phyloP scores from a whole-genome alignment of 2,888 invertebrate genomes.

The Parascotia fuliginaria region DNA sequence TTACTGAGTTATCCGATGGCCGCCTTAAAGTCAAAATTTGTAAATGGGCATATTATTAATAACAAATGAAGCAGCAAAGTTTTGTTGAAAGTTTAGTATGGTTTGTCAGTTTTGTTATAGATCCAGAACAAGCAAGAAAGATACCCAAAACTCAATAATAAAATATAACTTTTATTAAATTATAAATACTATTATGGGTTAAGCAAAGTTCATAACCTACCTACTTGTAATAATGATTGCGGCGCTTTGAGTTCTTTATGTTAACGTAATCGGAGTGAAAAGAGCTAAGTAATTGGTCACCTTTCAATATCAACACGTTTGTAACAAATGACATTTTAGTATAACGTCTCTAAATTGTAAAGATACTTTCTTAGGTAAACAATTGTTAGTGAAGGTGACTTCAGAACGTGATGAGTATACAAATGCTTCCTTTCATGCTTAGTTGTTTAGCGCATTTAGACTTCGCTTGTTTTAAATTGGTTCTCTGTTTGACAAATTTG shows the following conservation, averaged over 20 bases:
- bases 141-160: too few species aligned
- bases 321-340: constrained; percentile 5
- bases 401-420: constrained; percentile 30
- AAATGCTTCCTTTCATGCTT: constrained; percentile 27
- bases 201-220: too few species aligned
- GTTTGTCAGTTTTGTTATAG: background rate
- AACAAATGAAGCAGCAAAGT: background rate
- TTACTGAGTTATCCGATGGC: background rate
- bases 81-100: background rate
- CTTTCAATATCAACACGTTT: constrained; percentile 1
- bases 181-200: too few species aligned
- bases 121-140: background rate
- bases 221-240: too few species aligned
- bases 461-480: background rate
- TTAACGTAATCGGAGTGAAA: background rate
- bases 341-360: constrained; percentile 13
- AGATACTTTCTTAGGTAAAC: constrained; percentile 24
- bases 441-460: constrained; percentile 43
- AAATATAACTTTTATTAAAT: too few species aligned
- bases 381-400: constrained; percentile 29
- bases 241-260: too few species aligned
- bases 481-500: background rate
- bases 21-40: background rate
- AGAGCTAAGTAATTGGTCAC: constrained; percentile 7
- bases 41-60: background rate